Percentiles rank a stretch among this genome's conserved stretches.
Conservation (phyloP, 92 coral and sea anemone species). For the Bergia puertoricense region DNA sequence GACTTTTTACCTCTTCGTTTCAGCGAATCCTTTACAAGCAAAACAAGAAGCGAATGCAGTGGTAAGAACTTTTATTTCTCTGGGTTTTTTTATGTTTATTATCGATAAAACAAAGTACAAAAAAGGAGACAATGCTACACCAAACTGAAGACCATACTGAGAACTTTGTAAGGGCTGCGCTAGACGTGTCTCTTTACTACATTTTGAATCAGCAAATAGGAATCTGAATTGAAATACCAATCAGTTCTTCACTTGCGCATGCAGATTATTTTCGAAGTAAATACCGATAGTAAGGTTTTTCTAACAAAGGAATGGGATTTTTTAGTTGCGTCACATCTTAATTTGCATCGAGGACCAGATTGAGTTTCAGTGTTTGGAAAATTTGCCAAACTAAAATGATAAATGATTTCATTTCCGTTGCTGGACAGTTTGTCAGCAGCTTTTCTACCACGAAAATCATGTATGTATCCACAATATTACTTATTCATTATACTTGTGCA, state of each 20-base stretch:
- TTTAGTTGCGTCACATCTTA: not conserved
- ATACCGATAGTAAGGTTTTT: not conserved
- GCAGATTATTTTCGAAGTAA: not conserved
- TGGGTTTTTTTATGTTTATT: not conserved
- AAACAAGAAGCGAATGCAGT: not conserved
- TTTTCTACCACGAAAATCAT: not conserved
- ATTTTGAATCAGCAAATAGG: too few relatives aligned
- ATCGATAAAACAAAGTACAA: not conserved
- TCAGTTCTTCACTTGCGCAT: too few relatives aligned
- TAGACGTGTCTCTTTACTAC: too few relatives aligned
- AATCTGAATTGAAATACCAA: too few relatives aligned
- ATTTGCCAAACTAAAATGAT: not conserved
- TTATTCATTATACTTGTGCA: not conserved
- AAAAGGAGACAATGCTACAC: not conserved
- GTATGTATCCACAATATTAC: not conserved
- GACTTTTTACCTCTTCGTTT: not conserved
- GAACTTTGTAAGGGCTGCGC: too few relatives aligned
- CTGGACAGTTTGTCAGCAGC: not conserved
- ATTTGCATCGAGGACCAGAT: not conserved
- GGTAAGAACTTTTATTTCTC: not conserved
- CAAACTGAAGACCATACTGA: not conserved
- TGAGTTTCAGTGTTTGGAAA: not conserved
- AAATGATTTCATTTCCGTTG: not conserved
- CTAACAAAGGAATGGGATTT: too few relatives aligned
- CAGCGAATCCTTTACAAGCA: slow-evolving; percentile 6